Conservation (phyloP, 1,140 invertebrate species). For the Bombus pascuorum region DNA sequence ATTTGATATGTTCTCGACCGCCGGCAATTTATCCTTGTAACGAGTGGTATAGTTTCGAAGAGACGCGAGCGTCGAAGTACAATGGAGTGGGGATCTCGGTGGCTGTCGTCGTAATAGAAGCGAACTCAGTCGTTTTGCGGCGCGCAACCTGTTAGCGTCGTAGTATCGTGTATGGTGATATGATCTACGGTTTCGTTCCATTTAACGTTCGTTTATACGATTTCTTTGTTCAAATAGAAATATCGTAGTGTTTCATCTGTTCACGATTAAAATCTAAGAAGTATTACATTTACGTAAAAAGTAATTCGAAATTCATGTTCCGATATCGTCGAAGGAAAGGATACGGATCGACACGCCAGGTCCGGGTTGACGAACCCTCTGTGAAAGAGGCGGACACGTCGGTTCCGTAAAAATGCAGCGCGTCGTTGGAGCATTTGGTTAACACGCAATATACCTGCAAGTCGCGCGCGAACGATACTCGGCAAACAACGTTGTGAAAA, state of each 20-base stretch:
- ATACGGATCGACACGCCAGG: constrained; percentile 7
- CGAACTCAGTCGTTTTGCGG: constrained; percentile 73
- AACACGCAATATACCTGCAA: not conserved
- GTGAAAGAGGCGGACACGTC: constrained; percentile 24
- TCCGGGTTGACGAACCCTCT: constrained; percentile 41
- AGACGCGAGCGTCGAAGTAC: not conserved
- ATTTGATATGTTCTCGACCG: not conserved
- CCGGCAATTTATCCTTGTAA: constrained; percentile 21
- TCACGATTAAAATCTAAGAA: not conserved
- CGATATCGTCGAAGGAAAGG: not conserved
- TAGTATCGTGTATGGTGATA: not conserved
- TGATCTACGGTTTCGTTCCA: not conserved
- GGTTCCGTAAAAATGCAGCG: constrained; percentile 37
- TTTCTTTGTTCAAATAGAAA: not conserved
- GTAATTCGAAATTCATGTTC: not conserved
- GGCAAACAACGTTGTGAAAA: not conserved
- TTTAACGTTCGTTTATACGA: not conserved
- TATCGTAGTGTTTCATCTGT: not conserved
- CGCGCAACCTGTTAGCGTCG: constrained; percentile 69
- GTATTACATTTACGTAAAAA: no score
- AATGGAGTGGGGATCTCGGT: constrained; percentile 21
- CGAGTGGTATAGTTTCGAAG: not conserved
- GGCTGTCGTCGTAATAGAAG: constrained; percentile 32
- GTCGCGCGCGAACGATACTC: not conserved
- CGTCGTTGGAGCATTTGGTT: constrained; percentile 4